Base-by-base conservation (phyloP, 1,140 invertebrate genomes). In the Yoshiicerus persimilis region DNA sequence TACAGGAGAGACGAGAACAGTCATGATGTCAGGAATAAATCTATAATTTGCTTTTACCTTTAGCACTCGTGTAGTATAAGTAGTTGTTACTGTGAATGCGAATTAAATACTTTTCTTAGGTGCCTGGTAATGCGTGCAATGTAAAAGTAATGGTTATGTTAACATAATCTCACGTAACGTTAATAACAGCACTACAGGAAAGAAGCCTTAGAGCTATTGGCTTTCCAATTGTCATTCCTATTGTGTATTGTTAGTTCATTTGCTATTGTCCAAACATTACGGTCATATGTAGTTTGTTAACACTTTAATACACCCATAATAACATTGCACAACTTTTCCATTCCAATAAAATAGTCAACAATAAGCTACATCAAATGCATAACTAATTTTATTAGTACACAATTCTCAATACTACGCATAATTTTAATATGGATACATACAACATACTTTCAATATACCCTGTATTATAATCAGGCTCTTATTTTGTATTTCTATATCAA, bases 161-260 rank as follows among this genome's bases (percentile, higher is more conserved):
- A 56, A 56, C 47, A 56, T 56, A 56, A 56, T 56, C 47, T 56
- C 47, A 80, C 32, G 75, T 80, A 80, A 32, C 20, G 75, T 32
- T 80, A 36, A 38, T 56, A 56, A 16, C 20, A n/a, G n/a, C 47
- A 56, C 75, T 70, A 16, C 66, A 70, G 27, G 66, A 5, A 70
- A 70, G 16, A 13, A 70, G 75, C 75, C 75, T 80, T n/a, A 23
- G 16, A 80, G 75, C 75, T 80, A 38, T 80, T 80, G 75, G 34
- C 75, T 36, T 38, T 20, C 20, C 75, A 70, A 70, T 80, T 80
- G 75, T 80, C 75, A 80, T 80, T 80, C 34, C 75, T 80, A 36
- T 80, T 80, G 32, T 80, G 75, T 38, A 80, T 80, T 80, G 75
- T 80, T 80, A 80, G 75, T 34, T 80, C 75, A 80, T 80, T 80